Evolutionary conservation across 2,113 vertebrate genomes (phyloP), one percentile per base, ranked within the genome.

Genomic region (Scomber scombrus): DNA sequence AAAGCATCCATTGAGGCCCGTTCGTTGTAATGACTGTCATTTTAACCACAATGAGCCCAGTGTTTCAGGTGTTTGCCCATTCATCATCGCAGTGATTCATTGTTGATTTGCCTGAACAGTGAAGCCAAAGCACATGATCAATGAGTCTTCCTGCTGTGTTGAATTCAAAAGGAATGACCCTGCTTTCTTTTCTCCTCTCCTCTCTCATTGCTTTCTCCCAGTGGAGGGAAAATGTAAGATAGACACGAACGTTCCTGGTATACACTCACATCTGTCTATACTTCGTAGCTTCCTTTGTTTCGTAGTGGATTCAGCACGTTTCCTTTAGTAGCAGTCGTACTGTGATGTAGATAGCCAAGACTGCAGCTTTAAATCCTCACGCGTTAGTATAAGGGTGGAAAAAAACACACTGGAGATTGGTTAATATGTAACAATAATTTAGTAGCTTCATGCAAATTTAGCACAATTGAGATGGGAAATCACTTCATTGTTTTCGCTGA

Each of bases 161-260:
- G 87, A 87, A 89, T 91, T 91, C 85, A 89, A 91, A 93, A 93
- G 88, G 82, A 93, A 90, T 94, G 91, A 93, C 92, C 88, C 83
- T 71, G 51, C 88, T 92, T 81, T 92, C 87, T 92, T 85, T 85
- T 91, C 84, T 92, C 86, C 85, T 90, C 89, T 91, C 88, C 90
- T 85, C 91, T 90, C 91, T 79, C 91, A 91, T 88, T 91, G 92
- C 91, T 91, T 92, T 91, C 92, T 92, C 90, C 92, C 92, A 93
- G 93, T 94, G 93, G 92, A 94, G 93, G 91, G 93, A 94, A 92
- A 92, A 94, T 94, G 92, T 93, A 93, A 93, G 92, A 93, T 89
- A 91, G 90, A 90, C 92, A 91, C 82, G 82, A 93, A 90, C 89
- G 87, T 81, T 89, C 86, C 89, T 89, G 89, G 88, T 93, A 91